Evolutionary conservation across 2,888 invertebrate genomes (phyloP), one percentile per base, ranked within the genome.

Genomic region (Gnatocerus cornutus): DNA sequence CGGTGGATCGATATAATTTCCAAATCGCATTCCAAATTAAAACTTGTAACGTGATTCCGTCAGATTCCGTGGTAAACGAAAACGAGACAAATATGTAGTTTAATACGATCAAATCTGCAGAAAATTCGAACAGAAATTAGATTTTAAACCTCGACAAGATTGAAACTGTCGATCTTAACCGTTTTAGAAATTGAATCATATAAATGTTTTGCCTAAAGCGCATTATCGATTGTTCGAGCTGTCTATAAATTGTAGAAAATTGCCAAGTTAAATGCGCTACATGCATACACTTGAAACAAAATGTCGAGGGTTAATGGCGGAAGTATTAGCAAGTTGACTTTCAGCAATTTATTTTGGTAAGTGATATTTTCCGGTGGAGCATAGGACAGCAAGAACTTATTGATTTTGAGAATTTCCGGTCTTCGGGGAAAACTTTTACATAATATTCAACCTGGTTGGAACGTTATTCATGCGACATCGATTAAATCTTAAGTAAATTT

Each of bases 261-360:
- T 46, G 45, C 59, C 59, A 16, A 59, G 59, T 14, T 59, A 59
- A 59, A 59, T 58, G 21, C 59, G 59, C 30, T 46, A 30, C 59
- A 46, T 59, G 59, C 59, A 59, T 27, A 16, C 29, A 59, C 46
- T 59, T 46, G 33, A 59, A 46, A 46, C 16, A 16, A n/a, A 16
- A 16, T 46, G 46, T 13, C 46, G 16, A 14, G 21, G 46, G 16
- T 16, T 46, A 8, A 16, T n/a, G 41, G 41, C 12, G 45, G 29
- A 27, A 39, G 21, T 21, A 21, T 21, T 21, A 21, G 2, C 21
- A 21, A 21, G 16, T 14, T 41, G 55, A 55, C 55, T 55, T 55
- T 55, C 55, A 55, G 41, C 41, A 37, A 37, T 37, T 37, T 37
- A n/a, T 37, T 37, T 37, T 37, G n/a, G 5, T 41, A 13, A 41